Evolutionary conservation across 2,113 vertebrate species (phyloP), one percentile per base, ranked within the genome.

Genomic region (Oncorhynchus masou): DNA sequence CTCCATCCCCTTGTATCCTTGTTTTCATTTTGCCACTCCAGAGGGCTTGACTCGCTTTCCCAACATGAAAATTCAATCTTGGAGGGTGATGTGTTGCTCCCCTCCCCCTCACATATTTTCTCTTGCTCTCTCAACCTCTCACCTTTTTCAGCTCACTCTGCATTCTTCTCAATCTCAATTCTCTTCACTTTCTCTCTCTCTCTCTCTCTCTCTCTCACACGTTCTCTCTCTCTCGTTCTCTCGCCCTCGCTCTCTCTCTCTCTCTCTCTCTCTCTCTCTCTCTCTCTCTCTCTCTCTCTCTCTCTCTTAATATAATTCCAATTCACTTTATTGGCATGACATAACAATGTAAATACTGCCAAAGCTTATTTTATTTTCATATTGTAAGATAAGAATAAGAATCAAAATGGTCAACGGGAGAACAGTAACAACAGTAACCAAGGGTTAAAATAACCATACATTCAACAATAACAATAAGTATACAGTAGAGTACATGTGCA

Each of bases 51-150:
- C 29, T 31, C 7, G 6, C 66, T 34, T 68, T 73, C 15, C 49
- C 66, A 69, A n/a, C 31, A 69, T 71, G 39, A 76, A 79, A 74
- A 81, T 81, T 68, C 29, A 79, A 68, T 73, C 76, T 71, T 39
- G 24, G 69, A 60, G n/a, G 69, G 34, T 57, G 71, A 77, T 68
- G 66, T 71, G 64, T 4, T 68, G 27, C 34, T 68, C 4, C 57
- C 57, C 57, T 4, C 6, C 57, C 20, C 16, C 20, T 7, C 57
- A 60, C 57, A 3, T 19, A 29, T 9, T 24, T 24, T 70, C 22
- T 45, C 65, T 48, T 24, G 27, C 74, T 68, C 45, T 20, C 27
- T 39, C 27, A 27, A n/a, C n/a, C 34, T 51, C 19, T 34, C 25
- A 19, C 24, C 45, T 19, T 3, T 22, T 16, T 67, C 22, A 34